phyloP scores from a whole-genome alignment of 2,797 vertebrate species.

The Mormyrops boulengeri region DNA sequence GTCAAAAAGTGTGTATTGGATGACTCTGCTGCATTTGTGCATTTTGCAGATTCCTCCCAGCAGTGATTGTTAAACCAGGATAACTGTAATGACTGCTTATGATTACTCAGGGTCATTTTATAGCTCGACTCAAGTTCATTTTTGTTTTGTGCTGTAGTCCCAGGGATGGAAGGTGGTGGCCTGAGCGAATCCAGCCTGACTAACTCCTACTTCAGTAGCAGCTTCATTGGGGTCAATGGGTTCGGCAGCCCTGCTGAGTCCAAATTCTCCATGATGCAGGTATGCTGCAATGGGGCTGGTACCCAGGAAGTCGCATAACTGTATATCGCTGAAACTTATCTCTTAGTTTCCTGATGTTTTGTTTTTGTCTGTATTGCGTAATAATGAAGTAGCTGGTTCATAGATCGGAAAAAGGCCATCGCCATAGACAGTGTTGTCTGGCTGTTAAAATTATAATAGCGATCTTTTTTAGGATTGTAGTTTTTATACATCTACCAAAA shows the following conservation, averaged over 20 bases:
- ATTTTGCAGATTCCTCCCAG: neutral
- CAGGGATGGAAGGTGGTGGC: conserved; percentile 82
- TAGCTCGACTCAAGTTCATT: neutral
- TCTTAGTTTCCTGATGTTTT: neutral
- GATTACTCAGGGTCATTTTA: neutral
- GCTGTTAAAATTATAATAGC: neutral
- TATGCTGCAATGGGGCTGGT: conserved; percentile 87
- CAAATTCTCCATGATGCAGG: conserved; percentile 98
- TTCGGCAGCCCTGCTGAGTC: conserved; percentile 95
- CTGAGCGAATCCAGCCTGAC: conserved; percentile 88
- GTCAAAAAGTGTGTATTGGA: neutral
- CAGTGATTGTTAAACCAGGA: neutral
- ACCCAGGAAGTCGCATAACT: conserved; percentile 25
- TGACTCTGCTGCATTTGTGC: neutral
- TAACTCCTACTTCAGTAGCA: conserved; percentile 99
- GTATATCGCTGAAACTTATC: neutral
- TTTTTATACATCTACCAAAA: neutral
- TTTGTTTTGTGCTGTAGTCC: conserved; percentile 64
- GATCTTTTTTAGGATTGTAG: neutral
- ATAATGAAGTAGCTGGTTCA: neutral
- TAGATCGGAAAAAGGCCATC: neutral
- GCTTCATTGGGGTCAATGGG: conserved; percentile 97
- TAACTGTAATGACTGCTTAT: neutral
- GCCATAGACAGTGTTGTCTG: neutral
- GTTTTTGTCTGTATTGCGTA: neutral